phyloP scores from a whole-genome alignment of 2,797 vertebrate genomes.

The Argyrosomus regius region DNA sequence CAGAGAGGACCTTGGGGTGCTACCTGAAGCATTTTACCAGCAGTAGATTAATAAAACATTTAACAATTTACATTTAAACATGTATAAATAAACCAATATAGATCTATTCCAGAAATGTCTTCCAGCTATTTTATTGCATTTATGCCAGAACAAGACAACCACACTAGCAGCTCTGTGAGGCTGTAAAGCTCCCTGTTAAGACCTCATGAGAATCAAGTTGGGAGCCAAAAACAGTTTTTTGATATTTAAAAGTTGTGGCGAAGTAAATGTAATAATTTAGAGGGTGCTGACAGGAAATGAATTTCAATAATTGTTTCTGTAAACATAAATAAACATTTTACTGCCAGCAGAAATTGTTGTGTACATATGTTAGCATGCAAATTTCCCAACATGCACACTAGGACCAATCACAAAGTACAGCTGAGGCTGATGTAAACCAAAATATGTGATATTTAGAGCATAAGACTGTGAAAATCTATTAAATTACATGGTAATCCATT shows the following conservation, averaged over 20 bases:
- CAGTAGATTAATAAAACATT: slow-evolving; percentile 14
- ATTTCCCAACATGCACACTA: neutral
- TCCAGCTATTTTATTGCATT: neutral
- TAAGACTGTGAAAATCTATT: no score
- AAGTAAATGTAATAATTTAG: slow-evolving; percentile 16
- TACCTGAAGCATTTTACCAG: slow-evolving; percentile 46
- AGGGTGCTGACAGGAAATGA: neutral
- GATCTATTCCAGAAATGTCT: slow-evolving; percentile 1
- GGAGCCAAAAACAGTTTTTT: neutral
- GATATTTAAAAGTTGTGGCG: neutral
- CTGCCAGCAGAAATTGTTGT: neutral
- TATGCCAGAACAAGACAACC: neutral
- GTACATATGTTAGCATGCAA: neutral
- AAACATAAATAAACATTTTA: neutral
- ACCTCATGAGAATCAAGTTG: neutral
- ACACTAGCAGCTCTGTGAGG: neutral
- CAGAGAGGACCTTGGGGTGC: slow-evolving; percentile 37
- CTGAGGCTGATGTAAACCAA: neutral
- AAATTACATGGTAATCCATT: neutral
- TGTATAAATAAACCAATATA: neutral
- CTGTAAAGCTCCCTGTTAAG: neutral
- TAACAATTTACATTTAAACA: neutral
- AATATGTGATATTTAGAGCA: neutral
- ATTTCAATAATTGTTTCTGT: neutral
- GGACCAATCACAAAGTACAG: neutral